Evolutionary conservation across 2,113 vertebrate genomes (phyloP).

Genomic region (Taurulus bubalis): DNA sequence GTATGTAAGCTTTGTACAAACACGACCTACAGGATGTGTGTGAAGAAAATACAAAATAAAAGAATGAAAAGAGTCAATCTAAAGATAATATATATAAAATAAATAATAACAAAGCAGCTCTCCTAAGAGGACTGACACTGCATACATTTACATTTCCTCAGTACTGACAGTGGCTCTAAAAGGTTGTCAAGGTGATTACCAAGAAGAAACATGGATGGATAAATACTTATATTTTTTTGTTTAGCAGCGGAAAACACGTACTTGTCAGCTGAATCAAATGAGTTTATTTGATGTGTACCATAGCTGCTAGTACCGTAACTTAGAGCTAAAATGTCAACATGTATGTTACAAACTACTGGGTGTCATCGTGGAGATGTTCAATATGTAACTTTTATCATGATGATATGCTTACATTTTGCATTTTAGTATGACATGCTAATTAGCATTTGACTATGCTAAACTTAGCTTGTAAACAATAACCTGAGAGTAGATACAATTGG

Average conservation of each 20-base stretch:
- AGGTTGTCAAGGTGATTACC: not conserved
- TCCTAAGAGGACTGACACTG: not conserved
- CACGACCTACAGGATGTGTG: not conserved
- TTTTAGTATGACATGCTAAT: not conserved
- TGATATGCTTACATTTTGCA: not conserved
- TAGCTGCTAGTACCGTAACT: no score
- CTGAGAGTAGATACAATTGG: not conserved
- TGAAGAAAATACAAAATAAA: not conserved
- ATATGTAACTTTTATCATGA: not conserved
- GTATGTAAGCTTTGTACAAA: not conserved
- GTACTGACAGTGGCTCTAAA: not conserved
- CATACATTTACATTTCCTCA: not conserved
- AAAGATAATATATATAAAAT: not conserved
- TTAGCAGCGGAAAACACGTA: not conserved
- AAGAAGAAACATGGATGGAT: not conserved
- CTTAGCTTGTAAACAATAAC: not conserved
- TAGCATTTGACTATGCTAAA: not conserved
- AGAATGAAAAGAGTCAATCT: not conserved
- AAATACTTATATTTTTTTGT: not conserved
- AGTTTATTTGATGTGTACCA: not conserved
- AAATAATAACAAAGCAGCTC: not conserved
- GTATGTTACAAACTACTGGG: not conserved
- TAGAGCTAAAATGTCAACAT: no score
- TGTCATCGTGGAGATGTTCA: not conserved
- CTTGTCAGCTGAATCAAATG: not conserved